Evolutionary conservation across 1,140 invertebrate genomes (phyloP), one percentile per base, ranked within the genome.

Genomic region (Rhopalosiphum maidis): DNA sequence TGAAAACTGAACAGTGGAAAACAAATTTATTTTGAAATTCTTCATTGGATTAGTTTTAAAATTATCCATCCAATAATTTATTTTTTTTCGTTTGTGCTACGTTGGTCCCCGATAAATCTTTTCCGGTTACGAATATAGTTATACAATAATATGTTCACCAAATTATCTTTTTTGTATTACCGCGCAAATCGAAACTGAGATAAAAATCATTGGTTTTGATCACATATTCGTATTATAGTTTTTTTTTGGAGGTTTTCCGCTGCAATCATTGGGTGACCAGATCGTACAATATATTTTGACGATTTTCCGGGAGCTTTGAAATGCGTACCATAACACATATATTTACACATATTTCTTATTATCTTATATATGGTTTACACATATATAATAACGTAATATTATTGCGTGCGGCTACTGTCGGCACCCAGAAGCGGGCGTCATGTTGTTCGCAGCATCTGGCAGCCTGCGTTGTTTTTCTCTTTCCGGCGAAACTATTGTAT

Each of bases 401-500:
- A 77, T 35, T n/a, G 15, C 1, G 60, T 18, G 5, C 60, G 30
- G 30, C 30, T n/a, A 15, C 60, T 30, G 30, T 60, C 55, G 55
- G 55, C 30, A 25, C 55, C 55, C 0, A 23, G n/a, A 30, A 41
- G 30, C 60, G 41, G 68, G 43, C 68, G 68, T 51, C 8, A n/a
- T 51, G 25, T 77, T 35, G 22, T 86, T 30, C 35, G 23, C 91
- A 43, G 91, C 77, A 41, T 85, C 91, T 93, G 91, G 91, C 91
- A 93, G 82, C 91, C 91, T 93, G 91, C 82, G 91, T 55, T 51
- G 51, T 86, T 85, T 93, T 93, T 93, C 82, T 85, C 77, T 86
- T 55, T 92, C 91, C 91, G 91, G 91, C 91, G 30, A 86, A 93
- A 93, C 91, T 93, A 93, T 93, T 93, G 91, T 93, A 93, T 93